Percentiles rank a stretch among this genome's conserved stretches.
Conservation (phyloP, 2,888 invertebrate genomes). For the Cheilosia scutellata region DNA sequence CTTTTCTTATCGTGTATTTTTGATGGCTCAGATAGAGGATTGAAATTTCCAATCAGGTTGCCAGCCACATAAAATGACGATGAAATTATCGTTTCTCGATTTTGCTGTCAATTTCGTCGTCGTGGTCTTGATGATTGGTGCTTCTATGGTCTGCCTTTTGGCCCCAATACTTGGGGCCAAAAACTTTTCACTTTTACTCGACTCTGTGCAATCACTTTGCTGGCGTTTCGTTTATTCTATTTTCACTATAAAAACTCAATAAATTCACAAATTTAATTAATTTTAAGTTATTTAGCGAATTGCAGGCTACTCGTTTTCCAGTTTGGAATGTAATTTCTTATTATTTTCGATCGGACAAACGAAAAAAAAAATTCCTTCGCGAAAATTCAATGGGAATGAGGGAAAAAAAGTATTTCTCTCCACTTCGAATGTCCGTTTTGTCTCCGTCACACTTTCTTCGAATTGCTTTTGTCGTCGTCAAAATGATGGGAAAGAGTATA, state of each 20-base stretch:
- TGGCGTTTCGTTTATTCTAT: constrained; percentile 50
- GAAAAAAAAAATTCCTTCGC: constrained; percentile 65
- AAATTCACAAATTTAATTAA: constrained; percentile 37
- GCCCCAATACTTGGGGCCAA: constrained; percentile 74
- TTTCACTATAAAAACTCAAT: constrained; percentile 55
- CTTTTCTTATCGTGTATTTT: constrained; percentile 29
- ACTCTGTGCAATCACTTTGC: constrained; percentile 37
- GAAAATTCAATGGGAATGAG: constrained; percentile 73
- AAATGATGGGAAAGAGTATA: constrained; percentile 50
- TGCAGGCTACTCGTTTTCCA: constrained; percentile 36
- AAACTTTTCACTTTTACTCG: constrained; percentile 70
- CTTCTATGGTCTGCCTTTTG: constrained; percentile 65
- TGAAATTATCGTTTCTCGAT: constrained; percentile 5
- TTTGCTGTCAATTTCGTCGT: constrained; percentile 39
- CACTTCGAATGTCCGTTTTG: constrained; percentile 65
- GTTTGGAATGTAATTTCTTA: constrained; percentile 50
- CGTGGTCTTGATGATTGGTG: constrained; percentile 33
- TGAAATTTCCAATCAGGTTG: constrained; percentile 35
- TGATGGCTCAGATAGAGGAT: not conserved
- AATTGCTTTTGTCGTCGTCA: constrained; percentile 66
- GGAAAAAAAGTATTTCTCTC: constrained; percentile 62
- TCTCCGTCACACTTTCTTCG: constrained; percentile 72
- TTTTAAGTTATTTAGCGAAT: constrained; percentile 24
- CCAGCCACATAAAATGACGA: constrained; percentile 36
- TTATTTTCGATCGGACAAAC: constrained; percentile 60